Evolutionary conservation across 2,113 vertebrate species (phyloP), one percentile per base, ranked within the genome.

Genomic region (Tragelaphus scriptus): DNA sequence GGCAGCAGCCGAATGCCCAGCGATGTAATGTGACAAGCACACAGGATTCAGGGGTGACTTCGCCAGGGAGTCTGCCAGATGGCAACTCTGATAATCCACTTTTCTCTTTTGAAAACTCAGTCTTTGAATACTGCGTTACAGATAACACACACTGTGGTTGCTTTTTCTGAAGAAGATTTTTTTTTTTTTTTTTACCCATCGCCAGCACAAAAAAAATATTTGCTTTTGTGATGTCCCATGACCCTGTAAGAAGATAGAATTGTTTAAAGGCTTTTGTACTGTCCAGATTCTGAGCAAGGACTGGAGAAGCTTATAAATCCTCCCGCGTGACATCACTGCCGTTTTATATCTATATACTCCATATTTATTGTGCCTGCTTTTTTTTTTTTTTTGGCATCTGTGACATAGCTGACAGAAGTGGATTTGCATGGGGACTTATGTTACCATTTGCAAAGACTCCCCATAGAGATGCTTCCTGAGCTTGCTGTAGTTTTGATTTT

Each of bases 371-470:
- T 26, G 93, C 65, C 85, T 92, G 92, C 71, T 68, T 56, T 95
- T 93, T 88, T 92, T 63, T 58, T 94, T 93, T 88, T 91, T 40
- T 25, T 96, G 97, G 96, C 97, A 63, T 97, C 98, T 95, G 80
- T 95, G 97, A 95, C 97, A 94, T 6, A 88, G 97, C 98, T 98
- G 98, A 96, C 97, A 98, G 93, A 51, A 94, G 92, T 97, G 93
- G 98, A 98, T 99, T 98, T 98, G 95, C 96, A 96, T 95, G 97
- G 98, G 95, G 86, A 79, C 98, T 98, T 97, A 91, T 47, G 93
- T 80, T 97, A 92, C 91, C 97, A 77, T 98, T 98, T 95, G 96
- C 94, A 87, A 96, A 87, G 96, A 53, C 98, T 98, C 95, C 94
- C 94, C 82, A 14, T 56, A 90, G 96, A 91, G 94, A 77, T 49